Evolutionary conservation across 2,888 invertebrate genomes (phyloP).

Genomic region (Barypeithes pellucidus): DNA sequence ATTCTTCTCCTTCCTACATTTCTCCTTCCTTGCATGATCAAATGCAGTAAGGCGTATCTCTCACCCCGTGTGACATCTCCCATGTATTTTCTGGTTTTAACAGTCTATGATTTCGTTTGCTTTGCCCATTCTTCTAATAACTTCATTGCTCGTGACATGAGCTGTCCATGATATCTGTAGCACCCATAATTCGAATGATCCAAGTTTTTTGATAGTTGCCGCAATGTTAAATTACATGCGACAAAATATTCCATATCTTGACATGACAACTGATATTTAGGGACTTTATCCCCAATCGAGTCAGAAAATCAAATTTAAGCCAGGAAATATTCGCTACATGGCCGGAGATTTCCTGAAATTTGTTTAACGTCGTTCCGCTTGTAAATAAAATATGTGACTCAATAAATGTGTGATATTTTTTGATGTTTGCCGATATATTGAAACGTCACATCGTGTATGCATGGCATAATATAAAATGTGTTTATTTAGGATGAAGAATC

Average conservation of each 20-base stretch:
- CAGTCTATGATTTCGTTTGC: no score
- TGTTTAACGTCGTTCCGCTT: constrained; percentile 40
- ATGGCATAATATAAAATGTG: constrained; percentile 31
- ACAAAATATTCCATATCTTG: constrained; percentile 13
- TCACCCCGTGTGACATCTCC: no score
- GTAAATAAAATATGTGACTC: constrained; percentile 44
- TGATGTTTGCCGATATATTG: constrained; percentile 51
- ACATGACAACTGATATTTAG: constrained; percentile 30
- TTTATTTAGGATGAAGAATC: constrained; percentile 33
- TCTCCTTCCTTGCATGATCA: no score
- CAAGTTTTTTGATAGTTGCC: no score
- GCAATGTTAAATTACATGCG: background rate
- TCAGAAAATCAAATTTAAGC: constrained; percentile 37
- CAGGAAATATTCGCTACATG: constrained; percentile 38
- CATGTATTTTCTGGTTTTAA: no score
- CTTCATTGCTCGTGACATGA: no score
- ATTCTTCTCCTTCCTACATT: no score
- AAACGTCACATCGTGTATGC: constrained; percentile 38
- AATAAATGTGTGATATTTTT: constrained; percentile 48
- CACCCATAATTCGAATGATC: no score
- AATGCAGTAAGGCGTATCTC: no score
- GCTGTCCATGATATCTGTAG: no score
- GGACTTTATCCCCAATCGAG: constrained; percentile 32
- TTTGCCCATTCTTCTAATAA: no score
- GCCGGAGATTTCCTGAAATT: constrained; percentile 46